Evolutionary conservation across 2,888 invertebrate genomes (phyloP).

Genomic region (Apomyelois bistriatella): DNA sequence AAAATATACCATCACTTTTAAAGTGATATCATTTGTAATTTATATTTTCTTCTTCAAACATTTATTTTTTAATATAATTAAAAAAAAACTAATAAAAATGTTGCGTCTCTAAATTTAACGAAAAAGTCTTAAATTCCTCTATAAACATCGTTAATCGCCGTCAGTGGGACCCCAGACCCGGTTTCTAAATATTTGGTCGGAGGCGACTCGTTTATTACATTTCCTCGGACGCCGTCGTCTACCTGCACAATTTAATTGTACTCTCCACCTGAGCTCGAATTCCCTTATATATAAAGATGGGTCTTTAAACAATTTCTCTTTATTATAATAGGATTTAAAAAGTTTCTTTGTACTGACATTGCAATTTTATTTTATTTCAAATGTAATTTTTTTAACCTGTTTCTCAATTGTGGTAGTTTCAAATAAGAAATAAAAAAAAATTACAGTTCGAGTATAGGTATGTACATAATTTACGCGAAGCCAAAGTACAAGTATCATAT

Average conservation of each 20-base stretch:
- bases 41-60: too few relatives aligned
- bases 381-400: too few relatives aligned
- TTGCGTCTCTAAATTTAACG: not conserved
- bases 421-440: too few relatives aligned
- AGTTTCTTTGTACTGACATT: not conserved
- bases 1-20: too few relatives aligned
- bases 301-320: conserved; percentile 35
- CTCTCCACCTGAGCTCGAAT: conserved; percentile 54
- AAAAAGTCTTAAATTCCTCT: conserved; percentile 6
- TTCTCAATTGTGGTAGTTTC: too few relatives aligned
- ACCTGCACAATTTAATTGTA: conserved; percentile 70
- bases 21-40: too few relatives aligned
- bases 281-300: conserved; percentile 38
- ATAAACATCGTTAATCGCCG: conserved; percentile 25
- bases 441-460: too few relatives aligned
- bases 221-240: conserved; percentile 51
- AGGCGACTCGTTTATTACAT: conserved; percentile 67
- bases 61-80: too few relatives aligned
- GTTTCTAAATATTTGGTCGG: conserved; percentile 65
- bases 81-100: too few relatives aligned
- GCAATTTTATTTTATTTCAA: too few relatives aligned
- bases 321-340: conserved; percentile 26
- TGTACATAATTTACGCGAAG: too few relatives aligned
- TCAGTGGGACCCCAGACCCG: conserved; percentile 34
- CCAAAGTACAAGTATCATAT: too few relatives aligned